Evolutionary conservation across 2,888 invertebrate species (phyloP).

Genomic region (Athalia cordata): DNA sequence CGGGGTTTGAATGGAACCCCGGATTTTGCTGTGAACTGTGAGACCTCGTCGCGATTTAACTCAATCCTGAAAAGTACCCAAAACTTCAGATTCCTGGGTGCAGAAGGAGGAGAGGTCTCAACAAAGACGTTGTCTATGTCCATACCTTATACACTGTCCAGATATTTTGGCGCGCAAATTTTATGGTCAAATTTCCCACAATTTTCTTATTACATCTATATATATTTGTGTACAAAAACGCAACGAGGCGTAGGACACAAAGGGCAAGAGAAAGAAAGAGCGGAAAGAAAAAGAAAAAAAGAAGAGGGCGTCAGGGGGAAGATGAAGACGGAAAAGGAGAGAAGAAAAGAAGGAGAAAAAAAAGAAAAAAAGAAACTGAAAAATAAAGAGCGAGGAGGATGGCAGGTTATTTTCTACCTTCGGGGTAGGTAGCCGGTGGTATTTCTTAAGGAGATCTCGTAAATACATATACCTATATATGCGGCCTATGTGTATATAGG

Average conservation of each 20-base stretch:
- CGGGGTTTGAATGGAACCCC: too few species aligned
- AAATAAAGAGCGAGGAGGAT: constrained; percentile 36
- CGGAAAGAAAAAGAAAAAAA: not conserved
- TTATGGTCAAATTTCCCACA: constrained; percentile 15
- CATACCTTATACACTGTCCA: not conserved
- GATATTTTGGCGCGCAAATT: constrained; percentile 10
- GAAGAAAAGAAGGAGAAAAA: constrained; percentile 46
- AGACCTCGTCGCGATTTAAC: too few species aligned
- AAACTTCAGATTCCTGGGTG: too few species aligned
- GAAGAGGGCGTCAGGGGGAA: not conserved
- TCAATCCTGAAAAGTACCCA: too few species aligned
- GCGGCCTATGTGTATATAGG: too few species aligned
- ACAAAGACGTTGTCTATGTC: not conserved
- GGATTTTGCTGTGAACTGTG: too few species aligned
- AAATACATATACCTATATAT: too few species aligned
- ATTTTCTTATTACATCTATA: not conserved
- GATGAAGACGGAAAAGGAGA: constrained; percentile 6
- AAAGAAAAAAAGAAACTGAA: constrained; percentile 49
- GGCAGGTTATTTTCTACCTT: constrained; percentile 8
- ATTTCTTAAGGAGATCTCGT: constrained; percentile 5
- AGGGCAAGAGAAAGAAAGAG: not conserved
- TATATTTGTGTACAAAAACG: not conserved
- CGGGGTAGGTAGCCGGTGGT: not conserved
- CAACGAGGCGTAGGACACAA: not conserved
- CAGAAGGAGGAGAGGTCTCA: too few species aligned